phyloP scores from a whole-genome alignment of 2,888 invertebrate genomes.

The Netelia melanura region DNA sequence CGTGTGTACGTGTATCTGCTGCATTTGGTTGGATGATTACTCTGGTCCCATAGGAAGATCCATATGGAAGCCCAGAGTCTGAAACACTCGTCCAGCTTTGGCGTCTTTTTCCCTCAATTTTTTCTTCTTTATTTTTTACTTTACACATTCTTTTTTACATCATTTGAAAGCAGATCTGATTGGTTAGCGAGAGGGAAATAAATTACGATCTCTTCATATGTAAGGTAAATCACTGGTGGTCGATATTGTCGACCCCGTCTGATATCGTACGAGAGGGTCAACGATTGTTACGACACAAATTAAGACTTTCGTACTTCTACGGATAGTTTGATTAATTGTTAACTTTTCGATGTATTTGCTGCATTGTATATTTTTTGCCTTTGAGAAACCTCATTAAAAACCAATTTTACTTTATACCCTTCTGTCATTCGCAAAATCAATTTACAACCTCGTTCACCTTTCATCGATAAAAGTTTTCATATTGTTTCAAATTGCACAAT shows the following conservation, averaged over 20 bases:
- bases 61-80: not conserved
- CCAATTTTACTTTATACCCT: too few relatives aligned
- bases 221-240: not conserved
- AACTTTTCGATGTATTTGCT: too few relatives aligned
- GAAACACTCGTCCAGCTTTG: constrained; percentile 22
- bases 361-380: too few relatives aligned
- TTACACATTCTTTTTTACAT: not conserved
- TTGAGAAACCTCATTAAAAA: too few relatives aligned
- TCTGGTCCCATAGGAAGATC: constrained; percentile 36
- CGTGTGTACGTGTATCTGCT: constrained; percentile 49
- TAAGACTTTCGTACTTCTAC: not conserved
- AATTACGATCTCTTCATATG: constrained; percentile 3
- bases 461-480: too few relatives aligned
- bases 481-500: too few relatives aligned
- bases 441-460: too few relatives aligned
- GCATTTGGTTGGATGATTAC: constrained; percentile 51
- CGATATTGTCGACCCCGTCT: not conserved
- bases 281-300: not conserved
- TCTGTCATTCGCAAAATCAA: too few relatives aligned
- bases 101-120: constrained; percentile 8
- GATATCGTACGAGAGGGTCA: not conserved
- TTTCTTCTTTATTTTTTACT: not conserved
- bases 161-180: not conserved
- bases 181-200: constrained; percentile 39
- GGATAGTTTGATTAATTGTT: too few relatives aligned